These are phyloP conservation scores for Cecidostiba fungosa DNA, from an alignment of 2,888 invertebrate species.

Conservation along the genomic window DNA sequence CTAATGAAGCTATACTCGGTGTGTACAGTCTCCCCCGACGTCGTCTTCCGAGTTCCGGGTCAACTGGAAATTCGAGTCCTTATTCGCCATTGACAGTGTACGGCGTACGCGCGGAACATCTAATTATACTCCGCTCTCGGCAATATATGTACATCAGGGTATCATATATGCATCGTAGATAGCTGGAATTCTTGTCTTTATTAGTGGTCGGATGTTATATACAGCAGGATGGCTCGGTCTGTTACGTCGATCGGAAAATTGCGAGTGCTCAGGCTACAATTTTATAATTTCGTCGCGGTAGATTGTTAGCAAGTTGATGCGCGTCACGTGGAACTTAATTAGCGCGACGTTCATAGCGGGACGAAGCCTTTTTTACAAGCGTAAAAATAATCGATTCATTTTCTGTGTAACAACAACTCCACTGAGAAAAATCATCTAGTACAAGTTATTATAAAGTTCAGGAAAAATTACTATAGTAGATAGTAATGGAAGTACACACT, in stretches of 20 bases:
- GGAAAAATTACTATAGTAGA: no score
- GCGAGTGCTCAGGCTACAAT: neutral
- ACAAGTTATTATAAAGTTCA: no score
- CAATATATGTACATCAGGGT: no score
- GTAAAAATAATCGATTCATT: no score
- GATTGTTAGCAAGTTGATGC: neutral
- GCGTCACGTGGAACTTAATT: neutral
- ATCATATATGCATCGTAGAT: neutral
- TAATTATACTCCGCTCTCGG: neutral
- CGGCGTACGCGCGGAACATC: neutral
- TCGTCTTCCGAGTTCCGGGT: neutral
- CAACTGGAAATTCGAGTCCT: neutral
- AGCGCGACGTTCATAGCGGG: no score
- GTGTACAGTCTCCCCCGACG: neutral
- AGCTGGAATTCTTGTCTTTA: neutral
- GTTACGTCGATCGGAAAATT: neutral
- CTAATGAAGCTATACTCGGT: neutral
- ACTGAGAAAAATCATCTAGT: no score
- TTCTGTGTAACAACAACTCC: no score
- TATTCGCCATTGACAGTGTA: conserved; percentile 4
- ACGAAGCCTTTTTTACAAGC: no score
- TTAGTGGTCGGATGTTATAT: neutral
- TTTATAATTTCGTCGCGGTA: neutral
- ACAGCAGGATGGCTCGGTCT: neutral
- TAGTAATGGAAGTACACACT: no score